These are phyloP conservation scores for Hyalella azteca DNA, from an alignment of 2,888 invertebrate genomes.

Conservation along the genomic window DNA sequence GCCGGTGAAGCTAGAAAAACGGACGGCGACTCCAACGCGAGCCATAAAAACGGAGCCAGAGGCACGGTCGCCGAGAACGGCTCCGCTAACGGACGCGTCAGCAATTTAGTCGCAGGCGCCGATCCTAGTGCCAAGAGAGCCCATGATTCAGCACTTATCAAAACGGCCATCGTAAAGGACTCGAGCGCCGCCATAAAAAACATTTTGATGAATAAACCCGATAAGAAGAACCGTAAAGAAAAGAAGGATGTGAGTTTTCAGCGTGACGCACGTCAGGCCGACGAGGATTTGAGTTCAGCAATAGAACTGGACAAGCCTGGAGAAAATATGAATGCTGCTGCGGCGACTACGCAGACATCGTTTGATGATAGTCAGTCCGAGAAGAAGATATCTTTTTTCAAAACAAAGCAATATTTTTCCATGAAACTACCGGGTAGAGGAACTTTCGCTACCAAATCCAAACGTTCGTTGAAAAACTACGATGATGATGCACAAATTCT, in stretches of 20 bases:
- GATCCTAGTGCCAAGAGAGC: constrained; percentile 37
- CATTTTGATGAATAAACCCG: constrained; percentile 36
- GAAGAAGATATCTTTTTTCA: constrained; percentile 48
- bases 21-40: constrained; percentile 63
- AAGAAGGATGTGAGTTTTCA: constrained; percentile 45
- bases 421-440: constrained; percentile 48
- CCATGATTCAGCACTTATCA: constrained; percentile 27
- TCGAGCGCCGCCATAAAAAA: constrained; percentile 18
- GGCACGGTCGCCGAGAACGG: neutral
- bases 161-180: constrained; percentile 27
- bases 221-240: constrained; percentile 42
- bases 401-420: constrained; percentile 56
- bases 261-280: constrained; percentile 38
- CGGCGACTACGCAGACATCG: constrained; percentile 47
- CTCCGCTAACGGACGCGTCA: constrained; percentile 42
- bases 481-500: neutral
- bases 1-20: constrained; percentile 29
- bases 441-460: constrained; percentile 36
- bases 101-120: constrained; percentile 36
- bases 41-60: constrained; percentile 61
- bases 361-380: constrained; percentile 17
- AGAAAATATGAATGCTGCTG: too few species aligned
- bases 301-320: constrained; percentile 31
- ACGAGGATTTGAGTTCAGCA: neutral
- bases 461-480: neutral